Conservation (phyloP, 1,140 invertebrate genomes). For the Oncopeltus fasciatus region DNA sequence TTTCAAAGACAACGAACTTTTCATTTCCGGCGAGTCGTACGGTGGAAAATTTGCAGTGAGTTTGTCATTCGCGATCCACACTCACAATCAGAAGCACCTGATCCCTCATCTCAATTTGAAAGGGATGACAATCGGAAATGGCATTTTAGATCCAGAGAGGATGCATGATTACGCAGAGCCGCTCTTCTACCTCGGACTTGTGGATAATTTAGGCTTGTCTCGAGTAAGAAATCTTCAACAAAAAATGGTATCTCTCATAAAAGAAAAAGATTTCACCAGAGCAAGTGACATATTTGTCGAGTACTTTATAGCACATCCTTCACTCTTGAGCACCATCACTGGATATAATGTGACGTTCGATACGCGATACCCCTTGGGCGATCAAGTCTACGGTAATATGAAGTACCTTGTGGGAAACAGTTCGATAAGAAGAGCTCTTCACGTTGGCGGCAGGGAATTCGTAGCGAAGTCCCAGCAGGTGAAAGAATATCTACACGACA, state of each 20-base stretch:
- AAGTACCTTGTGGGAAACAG: conserved; percentile 35
- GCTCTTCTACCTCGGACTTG: conserved; percentile 57
- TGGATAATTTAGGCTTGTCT: conserved; percentile 30
- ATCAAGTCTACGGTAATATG: too few species aligned
- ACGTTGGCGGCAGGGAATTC: conserved; percentile 74
- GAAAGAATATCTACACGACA: conserved; percentile 51
- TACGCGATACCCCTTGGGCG: conserved; percentile 1
- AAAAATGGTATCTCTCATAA: conserved; percentile 11
- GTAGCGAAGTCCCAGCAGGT: conserved; percentile 41
- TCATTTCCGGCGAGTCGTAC: conserved; percentile 75
- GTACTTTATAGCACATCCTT: conserved; percentile 5
- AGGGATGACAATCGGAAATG: conserved; percentile 72
- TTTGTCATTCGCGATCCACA: conserved; percentile 57
- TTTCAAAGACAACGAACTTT: conserved; percentile 36
- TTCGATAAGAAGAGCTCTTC: conserved; percentile 54
- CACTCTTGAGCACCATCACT: conserved; percentile 11
- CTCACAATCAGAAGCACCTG: conserved; percentile 41
- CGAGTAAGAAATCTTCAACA: conserved; percentile 8
- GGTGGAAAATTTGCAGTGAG: conserved; percentile 60
- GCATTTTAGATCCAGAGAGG: conserved; percentile 62
- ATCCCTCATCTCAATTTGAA: conserved; percentile 42
- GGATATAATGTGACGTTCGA: conserved; percentile 13
- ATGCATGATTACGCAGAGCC: conserved; percentile 68
- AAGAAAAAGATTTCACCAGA: conserved; percentile 20
- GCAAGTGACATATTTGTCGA: not conserved